Evolutionary conservation across 2,797 vertebrate species (phyloP).

Genomic region (Phoebastria nigripes): DNA sequence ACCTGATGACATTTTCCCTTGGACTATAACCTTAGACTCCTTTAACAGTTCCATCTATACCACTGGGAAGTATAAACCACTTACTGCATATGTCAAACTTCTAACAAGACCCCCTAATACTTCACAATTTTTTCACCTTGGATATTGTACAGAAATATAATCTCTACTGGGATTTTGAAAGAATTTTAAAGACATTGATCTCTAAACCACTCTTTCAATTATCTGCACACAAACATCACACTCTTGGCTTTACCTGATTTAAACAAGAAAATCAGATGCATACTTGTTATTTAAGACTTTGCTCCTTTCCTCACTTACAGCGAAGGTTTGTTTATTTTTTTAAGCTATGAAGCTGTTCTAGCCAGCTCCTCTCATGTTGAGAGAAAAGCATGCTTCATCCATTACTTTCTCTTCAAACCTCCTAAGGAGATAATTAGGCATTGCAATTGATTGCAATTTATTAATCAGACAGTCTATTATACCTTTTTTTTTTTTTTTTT

Average conservation of each 20-base stretch:
- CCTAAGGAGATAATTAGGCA: constrained; percentile 69
- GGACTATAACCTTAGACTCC: background rate
- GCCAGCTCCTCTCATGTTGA: constrained; percentile 33
- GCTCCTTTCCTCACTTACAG: background rate
- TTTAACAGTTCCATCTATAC: background rate
- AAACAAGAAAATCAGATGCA: background rate
- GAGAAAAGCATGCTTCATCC: constrained; percentile 54
- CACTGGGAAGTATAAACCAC: background rate
- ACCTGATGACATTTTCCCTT: background rate
- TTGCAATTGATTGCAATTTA: constrained; percentile 76
- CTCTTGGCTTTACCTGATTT: background rate
- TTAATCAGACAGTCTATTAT: constrained; percentile 69
- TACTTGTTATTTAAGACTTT: background rate
- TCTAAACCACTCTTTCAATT: background rate
- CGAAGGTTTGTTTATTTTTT: constrained; percentile 11
- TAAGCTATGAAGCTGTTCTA: constrained; percentile 20
- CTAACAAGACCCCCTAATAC: background rate
- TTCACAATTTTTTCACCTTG: fast-evolving
- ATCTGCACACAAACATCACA: background rate
- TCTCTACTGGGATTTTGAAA: background rate
- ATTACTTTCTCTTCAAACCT: constrained; percentile 56
- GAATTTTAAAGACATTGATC: background rate
- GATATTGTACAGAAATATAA: background rate
- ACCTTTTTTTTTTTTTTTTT: background rate
- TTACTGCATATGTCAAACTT: background rate